phyloP scores from a whole-genome alignment of 2,113 vertebrate genomes.

The Triplophysa dalaica region DNA sequence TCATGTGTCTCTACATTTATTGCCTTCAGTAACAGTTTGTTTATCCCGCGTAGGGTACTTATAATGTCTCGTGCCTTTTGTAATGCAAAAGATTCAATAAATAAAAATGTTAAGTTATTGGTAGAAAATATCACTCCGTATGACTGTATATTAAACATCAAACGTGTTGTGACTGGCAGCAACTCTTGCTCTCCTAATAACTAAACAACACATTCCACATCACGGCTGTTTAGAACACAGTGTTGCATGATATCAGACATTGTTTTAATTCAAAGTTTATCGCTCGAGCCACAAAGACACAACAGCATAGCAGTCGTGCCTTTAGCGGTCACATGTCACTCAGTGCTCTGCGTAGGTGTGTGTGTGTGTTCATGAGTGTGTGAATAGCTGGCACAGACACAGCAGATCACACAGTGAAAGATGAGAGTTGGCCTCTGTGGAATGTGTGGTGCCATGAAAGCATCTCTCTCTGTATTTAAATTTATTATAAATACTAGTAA shows the following conservation, averaged over 20 bases:
- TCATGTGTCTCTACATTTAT: too few relatives aligned
- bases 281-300: not conserved
- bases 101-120: too few relatives aligned
- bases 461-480: not conserved
- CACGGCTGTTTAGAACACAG: not conserved
- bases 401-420: not conserved
- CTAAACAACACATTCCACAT: not conserved
- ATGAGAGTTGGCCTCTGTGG: not conserved
- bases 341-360: not conserved
- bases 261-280: not conserved
- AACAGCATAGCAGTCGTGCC: too few relatives aligned
- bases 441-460: constrained; percentile 6
- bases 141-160: too few relatives aligned
- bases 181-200: not conserved
- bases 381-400: not conserved
- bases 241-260: not conserved
- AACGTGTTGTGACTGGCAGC: too few relatives aligned
- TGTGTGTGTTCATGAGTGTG: not conserved
- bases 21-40: too few relatives aligned
- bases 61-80: too few relatives aligned
- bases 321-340: not conserved
- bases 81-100: too few relatives aligned
- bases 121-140: too few relatives aligned
- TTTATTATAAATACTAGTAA: too few relatives aligned
- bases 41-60: too few relatives aligned